phyloP scores from a whole-genome alignment of 2,113 vertebrate genomes.

The Suncus etruscus region DNA sequence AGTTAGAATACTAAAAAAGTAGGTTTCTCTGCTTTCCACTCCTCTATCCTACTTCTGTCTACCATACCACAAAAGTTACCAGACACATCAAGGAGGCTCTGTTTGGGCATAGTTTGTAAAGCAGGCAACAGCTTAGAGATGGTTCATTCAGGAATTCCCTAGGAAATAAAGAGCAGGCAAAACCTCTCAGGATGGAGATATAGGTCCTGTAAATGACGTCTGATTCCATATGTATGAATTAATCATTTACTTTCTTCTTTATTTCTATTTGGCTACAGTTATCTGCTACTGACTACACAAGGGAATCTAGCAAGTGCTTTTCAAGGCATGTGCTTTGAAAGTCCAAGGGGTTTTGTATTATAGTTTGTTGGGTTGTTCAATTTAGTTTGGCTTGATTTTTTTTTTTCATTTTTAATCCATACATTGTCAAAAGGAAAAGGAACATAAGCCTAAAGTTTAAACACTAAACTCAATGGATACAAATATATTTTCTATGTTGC shows the following conservation, averaged over 20 bases:
- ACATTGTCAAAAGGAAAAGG: background rate
- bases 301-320: background rate
- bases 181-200: background rate
- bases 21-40: background rate
- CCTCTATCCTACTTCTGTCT: background rate
- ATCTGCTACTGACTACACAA: background rate
- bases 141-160: background rate
- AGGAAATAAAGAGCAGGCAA: background rate
- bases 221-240: too few species aligned
- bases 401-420: background rate
- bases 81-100: background rate
- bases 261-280: background rate
- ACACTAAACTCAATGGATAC: background rate
- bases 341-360: background rate
- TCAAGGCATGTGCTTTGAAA: background rate
- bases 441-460: constrained; percentile 27
- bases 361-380: too few species aligned
- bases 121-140: background rate
- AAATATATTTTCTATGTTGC: constrained; percentile 41
- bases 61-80: background rate
- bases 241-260: background rate
- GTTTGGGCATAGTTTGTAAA: background rate
- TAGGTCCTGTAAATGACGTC: too few species aligned
- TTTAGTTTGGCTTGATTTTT: background rate
- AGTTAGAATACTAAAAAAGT: background rate